phyloP scores from a whole-genome alignment of 2,113 vertebrate species.

The Rattus norvegicus region GRCr8 NC_086035.1:18461001-18461500 shows the following conservation, averaged over 20 bases:
- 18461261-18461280: background rate
- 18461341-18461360: background rate
- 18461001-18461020: background rate
- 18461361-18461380: background rate
- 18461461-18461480: background rate
- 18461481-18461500: background rate
- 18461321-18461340: background rate
- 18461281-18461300: background rate
- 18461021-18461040: background rate
- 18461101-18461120: too few species aligned
- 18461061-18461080: too few species aligned
- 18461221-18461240: too few species aligned
- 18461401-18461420: background rate
- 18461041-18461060: background rate
- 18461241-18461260: background rate
- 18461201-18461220: background rate
- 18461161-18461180: background rate
- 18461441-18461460: background rate
- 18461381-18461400: background rate
- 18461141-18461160: background rate
- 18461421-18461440: background rate
- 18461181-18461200: background rate
- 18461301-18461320: background rate
- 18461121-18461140: background rate
- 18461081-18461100: background rate